phyloP scores from a whole-genome alignment of 2,113 vertebrate species.

The Chiloscyllium plagiosum region DNA sequence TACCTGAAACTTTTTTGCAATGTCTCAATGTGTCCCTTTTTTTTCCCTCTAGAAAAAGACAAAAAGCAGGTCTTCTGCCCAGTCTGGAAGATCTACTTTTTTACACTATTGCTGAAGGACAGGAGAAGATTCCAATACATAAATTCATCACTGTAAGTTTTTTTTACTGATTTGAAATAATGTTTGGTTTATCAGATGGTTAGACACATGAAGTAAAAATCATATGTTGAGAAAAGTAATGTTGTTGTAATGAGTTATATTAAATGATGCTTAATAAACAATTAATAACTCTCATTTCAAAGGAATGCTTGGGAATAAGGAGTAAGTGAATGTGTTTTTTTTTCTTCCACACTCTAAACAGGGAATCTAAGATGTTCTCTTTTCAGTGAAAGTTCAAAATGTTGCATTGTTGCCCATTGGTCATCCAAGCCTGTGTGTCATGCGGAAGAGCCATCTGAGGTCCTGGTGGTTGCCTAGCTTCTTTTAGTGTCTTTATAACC shows the following conservation, averaged over 20 bases:
- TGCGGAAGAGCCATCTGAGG: neutral
- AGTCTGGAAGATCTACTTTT: conserved; percentile 97
- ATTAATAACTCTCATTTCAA: neutral
- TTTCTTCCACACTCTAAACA: neutral
- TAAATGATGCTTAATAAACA: neutral
- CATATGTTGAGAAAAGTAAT: neutral
- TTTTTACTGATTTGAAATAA: conserved; percentile 42
- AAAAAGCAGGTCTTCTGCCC: conserved; percentile 84
- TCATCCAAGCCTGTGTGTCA: neutral
- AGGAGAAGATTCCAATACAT: conserved; percentile 95
- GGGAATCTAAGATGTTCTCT: neutral
- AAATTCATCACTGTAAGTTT: conserved; percentile 93
- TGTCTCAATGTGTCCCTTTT: conserved; percentile 29
- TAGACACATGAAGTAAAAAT: neutral
- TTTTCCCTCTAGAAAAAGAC: conserved; percentile 66
- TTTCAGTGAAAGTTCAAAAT: neutral
- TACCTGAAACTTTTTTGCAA: neutral
- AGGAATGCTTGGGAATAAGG: neutral
- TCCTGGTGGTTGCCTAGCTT: neutral
- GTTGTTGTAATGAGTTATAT: neutral
- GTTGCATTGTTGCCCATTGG: neutral
- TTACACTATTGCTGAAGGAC: conserved; percentile 97
- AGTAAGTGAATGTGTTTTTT: neutral
- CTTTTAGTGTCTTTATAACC: neutral
- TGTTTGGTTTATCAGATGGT: neutral